phyloP scores from a whole-genome alignment of 2,888 invertebrate species.

The Lycaena phlaeas region DNA sequence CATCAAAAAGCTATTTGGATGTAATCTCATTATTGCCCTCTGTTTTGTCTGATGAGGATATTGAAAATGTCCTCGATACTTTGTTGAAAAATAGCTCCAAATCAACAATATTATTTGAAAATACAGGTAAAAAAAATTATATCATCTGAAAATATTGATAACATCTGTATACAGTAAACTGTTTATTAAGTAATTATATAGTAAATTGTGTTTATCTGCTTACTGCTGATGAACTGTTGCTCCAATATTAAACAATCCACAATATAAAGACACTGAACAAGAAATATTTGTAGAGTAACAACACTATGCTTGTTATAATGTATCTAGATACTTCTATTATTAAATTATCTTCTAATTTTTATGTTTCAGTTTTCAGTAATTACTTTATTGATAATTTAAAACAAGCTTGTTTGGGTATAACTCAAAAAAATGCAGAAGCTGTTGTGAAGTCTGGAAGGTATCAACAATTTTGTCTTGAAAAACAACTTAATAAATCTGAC shows the following conservation, averaged over 20 bases:
- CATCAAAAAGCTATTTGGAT: slow-evolving; percentile 86
- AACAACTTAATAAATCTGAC: slow-evolving; percentile 69
- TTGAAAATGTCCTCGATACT: slow-evolving; percentile 78
- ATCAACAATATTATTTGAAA: slow-evolving; percentile 73
- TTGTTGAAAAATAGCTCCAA: slow-evolving; percentile 75
- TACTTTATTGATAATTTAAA: slow-evolving; percentile 79
- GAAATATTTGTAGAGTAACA: no score
- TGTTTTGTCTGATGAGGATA: slow-evolving; percentile 84
- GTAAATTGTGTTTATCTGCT: no score
- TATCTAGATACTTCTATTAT: no score
- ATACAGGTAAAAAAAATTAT: slow-evolving; percentile 59
- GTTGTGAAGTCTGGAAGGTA: slow-evolving; percentile 82
- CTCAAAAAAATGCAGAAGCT: slow-evolving; percentile 77
- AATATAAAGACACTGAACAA: no score
- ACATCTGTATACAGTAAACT: neutral
- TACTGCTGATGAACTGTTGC: no score
- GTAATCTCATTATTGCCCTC: slow-evolving; percentile 87
- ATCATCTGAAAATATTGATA: no score
- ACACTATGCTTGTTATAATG: no score
- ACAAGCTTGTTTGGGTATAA: slow-evolving; percentile 77
- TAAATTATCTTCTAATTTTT: slow-evolving; percentile 4
- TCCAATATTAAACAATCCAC: no score
- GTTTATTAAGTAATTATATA: no score
- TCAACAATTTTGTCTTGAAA: slow-evolving; percentile 81
- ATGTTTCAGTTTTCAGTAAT: slow-evolving; percentile 72